phyloP scores from a whole-genome alignment of 2,113 vertebrate species.

The Anas platyrhynchos region DNA sequence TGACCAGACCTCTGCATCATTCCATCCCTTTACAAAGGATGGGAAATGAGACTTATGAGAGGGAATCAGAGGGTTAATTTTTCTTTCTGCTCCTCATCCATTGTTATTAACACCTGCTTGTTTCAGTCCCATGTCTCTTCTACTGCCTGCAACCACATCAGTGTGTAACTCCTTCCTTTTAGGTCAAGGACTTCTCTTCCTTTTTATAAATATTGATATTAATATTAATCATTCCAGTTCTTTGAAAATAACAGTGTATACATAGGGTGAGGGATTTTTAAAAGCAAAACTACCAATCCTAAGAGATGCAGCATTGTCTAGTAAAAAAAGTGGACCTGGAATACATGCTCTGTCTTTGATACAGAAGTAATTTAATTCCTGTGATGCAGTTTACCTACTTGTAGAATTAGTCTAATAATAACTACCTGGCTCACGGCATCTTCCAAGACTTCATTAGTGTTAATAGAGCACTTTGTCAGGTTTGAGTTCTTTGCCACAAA shows the following conservation, averaged over 20 bases:
- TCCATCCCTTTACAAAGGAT: not conserved
- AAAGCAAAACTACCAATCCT: not conserved
- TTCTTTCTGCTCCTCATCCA: not conserved
- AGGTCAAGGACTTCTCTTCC: constrained; percentile 42
- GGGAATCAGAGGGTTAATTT: constrained; percentile 3
- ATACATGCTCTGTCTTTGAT: not conserved
- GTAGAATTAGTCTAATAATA: constrained; percentile 5
- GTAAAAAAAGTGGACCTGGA: not conserved
- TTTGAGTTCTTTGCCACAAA: not conserved
- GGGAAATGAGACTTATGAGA: not conserved
- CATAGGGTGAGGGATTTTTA: not conserved
- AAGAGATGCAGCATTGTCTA: not conserved
- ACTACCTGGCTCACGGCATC: not conserved
- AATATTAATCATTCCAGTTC: constrained; percentile 38
- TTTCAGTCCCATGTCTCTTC: not conserved
- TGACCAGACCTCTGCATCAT: not conserved
- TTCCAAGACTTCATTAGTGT: not conserved
- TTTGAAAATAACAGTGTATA: not conserved
- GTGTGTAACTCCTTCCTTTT: not conserved
- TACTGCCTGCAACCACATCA: not conserved
- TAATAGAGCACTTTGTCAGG: not conserved
- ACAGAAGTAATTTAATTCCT: not conserved
- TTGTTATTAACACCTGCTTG: not conserved
- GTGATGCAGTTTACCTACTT: not conserved
- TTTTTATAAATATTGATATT: constrained; percentile 45